Evolutionary conservation across 2,888 invertebrate species (phyloP).

Genomic region (Clistopyga incitator): DNA sequence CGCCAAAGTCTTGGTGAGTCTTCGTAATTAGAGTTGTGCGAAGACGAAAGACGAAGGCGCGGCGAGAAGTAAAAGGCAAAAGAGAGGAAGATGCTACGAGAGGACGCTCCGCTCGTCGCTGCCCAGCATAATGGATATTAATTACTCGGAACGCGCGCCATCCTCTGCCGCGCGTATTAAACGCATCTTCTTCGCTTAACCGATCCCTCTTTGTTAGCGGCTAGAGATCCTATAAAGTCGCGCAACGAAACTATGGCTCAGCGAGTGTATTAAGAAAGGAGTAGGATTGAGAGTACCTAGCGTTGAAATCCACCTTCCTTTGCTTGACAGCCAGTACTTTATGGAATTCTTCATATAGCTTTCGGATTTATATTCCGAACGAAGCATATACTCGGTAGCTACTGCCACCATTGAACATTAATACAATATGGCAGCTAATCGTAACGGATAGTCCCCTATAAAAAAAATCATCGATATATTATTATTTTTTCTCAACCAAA

Average conservation of each 20-base stretch:
- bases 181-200: slow-evolving; percentile 77
- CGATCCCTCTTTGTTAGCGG: slow-evolving; percentile 84
- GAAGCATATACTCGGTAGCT: not conserved
- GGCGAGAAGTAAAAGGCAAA: slow-evolving; percentile 62
- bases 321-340: not conserved
- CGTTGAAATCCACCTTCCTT: not conserved
- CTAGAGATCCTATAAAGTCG: slow-evolving; percentile 70
- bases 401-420: not conserved
- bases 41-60: slow-evolving; percentile 6
- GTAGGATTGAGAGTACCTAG: slow-evolving; percentile 69
- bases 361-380: not conserved
- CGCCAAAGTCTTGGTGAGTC: slow-evolving; percentile 65
- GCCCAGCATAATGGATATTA: slow-evolving; percentile 83
- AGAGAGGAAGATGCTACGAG: slow-evolving; percentile 39
- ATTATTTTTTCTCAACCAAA: no score
- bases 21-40: slow-evolving; percentile 73
- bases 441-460: no score
- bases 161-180: slow-evolving; percentile 79
- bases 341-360: not conserved
- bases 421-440: not conserved
- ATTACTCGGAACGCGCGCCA: slow-evolving; percentile 78
- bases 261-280: slow-evolving; percentile 38
- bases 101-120: slow-evolving; percentile 59
- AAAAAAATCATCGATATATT: no score
- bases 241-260: slow-evolving; percentile 16